Evolutionary conservation across 2,797 vertebrate species (phyloP).

Genomic region (Acanthurus tractus): DNA sequence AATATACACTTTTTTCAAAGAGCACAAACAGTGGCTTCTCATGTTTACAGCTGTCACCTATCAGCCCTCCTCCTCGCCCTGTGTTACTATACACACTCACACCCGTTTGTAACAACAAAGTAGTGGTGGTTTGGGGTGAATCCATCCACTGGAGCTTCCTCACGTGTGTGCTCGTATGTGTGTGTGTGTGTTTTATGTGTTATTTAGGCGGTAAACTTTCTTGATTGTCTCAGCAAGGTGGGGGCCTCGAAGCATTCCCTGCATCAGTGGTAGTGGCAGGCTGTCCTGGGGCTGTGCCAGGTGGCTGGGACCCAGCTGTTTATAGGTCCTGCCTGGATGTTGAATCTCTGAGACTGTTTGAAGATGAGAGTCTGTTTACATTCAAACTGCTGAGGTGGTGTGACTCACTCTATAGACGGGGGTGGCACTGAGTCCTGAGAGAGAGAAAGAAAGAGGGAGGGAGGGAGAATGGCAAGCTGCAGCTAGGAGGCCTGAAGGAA

Average conservation of each 20-base stretch:
- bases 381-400: conserved; percentile 70
- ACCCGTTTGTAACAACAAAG: conserved; percentile 63
- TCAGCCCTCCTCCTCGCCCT: conserved; percentile 5
- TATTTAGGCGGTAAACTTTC: conserved; percentile 64
- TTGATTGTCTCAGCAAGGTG: conserved; percentile 40
- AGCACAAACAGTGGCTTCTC: conserved; percentile 67
- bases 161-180: conserved; percentile 54
- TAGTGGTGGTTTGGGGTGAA: conserved; percentile 52
- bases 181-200: conserved; percentile 51
- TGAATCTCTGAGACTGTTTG: conserved; percentile 57
- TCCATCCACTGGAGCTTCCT: conserved; percentile 44
- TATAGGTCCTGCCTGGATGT: conserved; percentile 35
- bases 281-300: conserved; percentile 61
- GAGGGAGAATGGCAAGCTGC: conserved; percentile 28
- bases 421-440: conserved; percentile 23
- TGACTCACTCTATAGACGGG: conserved; percentile 57
- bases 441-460: conserved; percentile 19
- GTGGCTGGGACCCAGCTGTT: conserved; percentile 73
- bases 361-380: conserved; percentile 73
- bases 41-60: conserved; percentile 67
- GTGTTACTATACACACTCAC: conserved; percentile 50
- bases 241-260: conserved; percentile 31
- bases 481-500: conserved; percentile 74
- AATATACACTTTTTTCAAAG: conserved; percentile 64
- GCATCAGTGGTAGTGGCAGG: conserved; percentile 38